A percentile compares a stretch with the other conserved stretches of the same genome.
Conservation (phyloP, 2,797 vertebrate species). For the Astyanax mexicanus region DNA sequence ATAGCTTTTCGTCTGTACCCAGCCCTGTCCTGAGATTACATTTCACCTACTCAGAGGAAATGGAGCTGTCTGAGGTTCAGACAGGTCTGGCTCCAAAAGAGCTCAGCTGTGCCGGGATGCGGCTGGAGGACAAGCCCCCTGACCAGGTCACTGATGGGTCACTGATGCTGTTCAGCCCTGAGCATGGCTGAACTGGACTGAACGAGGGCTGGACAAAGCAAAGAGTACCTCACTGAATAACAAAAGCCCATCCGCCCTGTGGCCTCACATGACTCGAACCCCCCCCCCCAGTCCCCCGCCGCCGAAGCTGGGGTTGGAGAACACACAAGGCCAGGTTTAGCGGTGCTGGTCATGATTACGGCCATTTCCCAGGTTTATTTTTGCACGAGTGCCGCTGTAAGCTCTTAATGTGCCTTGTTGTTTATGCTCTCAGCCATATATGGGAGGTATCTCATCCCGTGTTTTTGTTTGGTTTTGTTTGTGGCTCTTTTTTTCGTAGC, state of each 20-base stretch:
- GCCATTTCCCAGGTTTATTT: conserved; percentile 49
- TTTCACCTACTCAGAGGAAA: conserved; percentile 77
- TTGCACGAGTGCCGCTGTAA: conserved; percentile 22
- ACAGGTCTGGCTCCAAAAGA: conserved; percentile 33
- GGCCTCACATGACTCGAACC: conserved; percentile 10
- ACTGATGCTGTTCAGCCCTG: background rate
- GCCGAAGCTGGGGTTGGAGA: conserved; percentile 2
- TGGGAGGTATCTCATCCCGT: conserved; percentile 36
- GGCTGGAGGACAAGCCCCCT: conserved; percentile 28
- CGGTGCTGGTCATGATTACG: conserved; percentile 29
- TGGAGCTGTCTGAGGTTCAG: conserved; percentile 68
- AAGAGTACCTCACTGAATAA: conserved; percentile 9
- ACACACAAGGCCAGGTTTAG: conserved; percentile 33
- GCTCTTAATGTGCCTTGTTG: conserved; percentile 28
- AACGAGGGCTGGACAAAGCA: too few relatives aligned
- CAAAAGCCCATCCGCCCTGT: background rate
- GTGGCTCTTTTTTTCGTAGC: conserved; percentile 31
- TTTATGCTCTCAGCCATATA: conserved; percentile 49
- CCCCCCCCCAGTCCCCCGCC: too few relatives aligned
- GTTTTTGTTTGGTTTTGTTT: background rate
- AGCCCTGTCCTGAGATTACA: conserved; percentile 64
- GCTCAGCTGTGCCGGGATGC: background rate
- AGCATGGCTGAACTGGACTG: too few relatives aligned
- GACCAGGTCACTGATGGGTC: background rate
- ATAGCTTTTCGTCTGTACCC: conserved; percentile 31